Percentiles rank a stretch among this genome's conserved stretches.
phyloP scores from a whole-genome alignment of 2,888 invertebrate species.

The Caenorhabditis angaria region DNA sequence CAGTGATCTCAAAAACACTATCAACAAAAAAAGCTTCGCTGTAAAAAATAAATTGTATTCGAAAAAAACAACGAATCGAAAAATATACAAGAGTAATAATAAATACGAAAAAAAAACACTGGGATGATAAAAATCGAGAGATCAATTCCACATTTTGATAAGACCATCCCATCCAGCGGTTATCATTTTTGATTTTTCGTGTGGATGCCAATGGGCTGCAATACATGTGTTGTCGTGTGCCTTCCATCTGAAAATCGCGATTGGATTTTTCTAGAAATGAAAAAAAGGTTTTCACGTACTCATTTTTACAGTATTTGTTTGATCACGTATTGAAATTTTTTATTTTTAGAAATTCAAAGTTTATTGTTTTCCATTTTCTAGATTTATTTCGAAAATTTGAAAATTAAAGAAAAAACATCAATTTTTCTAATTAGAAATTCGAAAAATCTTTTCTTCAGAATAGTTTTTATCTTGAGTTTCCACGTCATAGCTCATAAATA shows the following conservation, averaged over 20 bases:
- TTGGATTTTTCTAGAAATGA: background rate
- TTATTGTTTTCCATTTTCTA: too few relatives aligned
- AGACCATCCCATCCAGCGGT: conserved; percentile 98
- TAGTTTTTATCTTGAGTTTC: too few relatives aligned
- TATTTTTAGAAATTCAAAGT: too few relatives aligned
- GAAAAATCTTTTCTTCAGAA: too few relatives aligned
- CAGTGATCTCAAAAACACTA: background rate
- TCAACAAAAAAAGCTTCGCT: background rate
- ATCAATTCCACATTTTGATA: conserved; percentile 96
- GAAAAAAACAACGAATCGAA: background rate
- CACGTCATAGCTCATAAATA: too few relatives aligned
- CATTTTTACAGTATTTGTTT: too few relatives aligned
- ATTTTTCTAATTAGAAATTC: too few relatives aligned
- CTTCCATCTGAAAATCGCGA: conserved; percentile 82
- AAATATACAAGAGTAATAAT: background rate
- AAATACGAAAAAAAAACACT: background rate
- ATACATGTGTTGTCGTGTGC: conserved; percentile 98
- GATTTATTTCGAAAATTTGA: too few relatives aligned
- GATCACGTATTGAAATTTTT: too few relatives aligned
- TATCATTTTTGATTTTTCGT: conserved; percentile 95
- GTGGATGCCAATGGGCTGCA: conserved; percentile 92
- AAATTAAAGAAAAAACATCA: too few relatives aligned
- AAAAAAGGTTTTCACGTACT: too few relatives aligned
- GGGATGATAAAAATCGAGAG: conserved; percentile 8
- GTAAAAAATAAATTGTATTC: background rate